Percentiles rank a stretch among this genome's conserved stretches.
Conservation (phyloP, 2,797 vertebrate species). For the Enteromius thamalakanensis region DNA sequence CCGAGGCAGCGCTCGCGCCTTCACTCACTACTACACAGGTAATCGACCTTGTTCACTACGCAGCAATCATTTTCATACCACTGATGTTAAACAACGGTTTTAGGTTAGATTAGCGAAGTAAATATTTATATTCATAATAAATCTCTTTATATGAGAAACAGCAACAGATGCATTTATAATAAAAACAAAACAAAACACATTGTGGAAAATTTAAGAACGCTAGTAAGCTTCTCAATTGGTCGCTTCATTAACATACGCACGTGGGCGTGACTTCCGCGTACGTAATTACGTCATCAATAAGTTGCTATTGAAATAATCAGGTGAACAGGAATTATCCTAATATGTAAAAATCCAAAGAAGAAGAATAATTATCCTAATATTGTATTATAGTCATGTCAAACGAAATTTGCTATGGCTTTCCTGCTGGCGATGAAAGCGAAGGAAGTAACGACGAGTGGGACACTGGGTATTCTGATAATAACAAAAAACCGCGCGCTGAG, state of each 20-base stretch:
- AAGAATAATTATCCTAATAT: neutral
- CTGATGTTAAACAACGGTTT: neutral
- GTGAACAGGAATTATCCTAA: neutral
- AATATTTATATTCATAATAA: neutral
- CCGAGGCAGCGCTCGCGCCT: neutral
- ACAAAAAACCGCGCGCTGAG: constrained; percentile 28
- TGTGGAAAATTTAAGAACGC: neutral
- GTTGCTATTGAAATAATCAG: neutral
- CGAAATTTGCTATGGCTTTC: constrained; percentile 40
- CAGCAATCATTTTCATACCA: neutral
- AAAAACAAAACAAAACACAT: neutral
- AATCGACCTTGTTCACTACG: neutral
- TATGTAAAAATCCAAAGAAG: neutral
- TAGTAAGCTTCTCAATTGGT: neutral
- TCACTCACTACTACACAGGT: neutral
- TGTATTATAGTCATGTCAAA: constrained; percentile 42
- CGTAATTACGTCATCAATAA: neutral
- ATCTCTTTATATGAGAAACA: neutral
- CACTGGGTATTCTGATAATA: constrained; percentile 40
- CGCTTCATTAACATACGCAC: neutral
- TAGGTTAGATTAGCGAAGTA: neutral
- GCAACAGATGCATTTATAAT: neutral
- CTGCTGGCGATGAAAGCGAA: constrained; percentile 78
- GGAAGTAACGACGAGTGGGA: constrained; percentile 74
- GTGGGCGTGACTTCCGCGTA: neutral